Base-by-base conservation (phyloP, 2,797 vertebrate species). In the Tamandua tetradactyla region DNA sequence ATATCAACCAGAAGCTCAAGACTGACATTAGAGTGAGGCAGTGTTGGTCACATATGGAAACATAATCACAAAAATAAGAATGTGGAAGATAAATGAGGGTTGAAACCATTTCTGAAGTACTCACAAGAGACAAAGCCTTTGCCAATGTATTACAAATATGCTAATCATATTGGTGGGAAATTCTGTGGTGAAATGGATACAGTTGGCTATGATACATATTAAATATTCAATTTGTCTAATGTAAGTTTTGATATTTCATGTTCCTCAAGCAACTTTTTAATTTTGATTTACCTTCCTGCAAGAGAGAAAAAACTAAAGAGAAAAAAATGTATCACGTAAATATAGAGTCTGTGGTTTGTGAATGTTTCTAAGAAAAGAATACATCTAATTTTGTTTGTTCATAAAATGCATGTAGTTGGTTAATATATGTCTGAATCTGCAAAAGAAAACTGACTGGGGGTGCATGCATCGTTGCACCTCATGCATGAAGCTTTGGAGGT, bases 351-450 rank as follows among this genome's bases (percentile, higher is more conserved):
- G 30, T 10, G 18, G 18, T 93, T 15, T 47, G 23, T 90, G 59
- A 86, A 69, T 76, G n/a, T 81, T 75, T 76, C 81, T 81, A 42
- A 81, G 42, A 61, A 62, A 52, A 62, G 68, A 90, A 55, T 61
- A 20, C 68, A 76, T 95, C 25, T n/a, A 49, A 86, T 90, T 80
- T 68, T 86, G 17, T 59, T 86, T 90, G 20, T 55, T 75, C 11
- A 75, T 55, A 32, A 44, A 14, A 81, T 37, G 61, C 68, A 75
- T 47, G 52, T 52, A 86, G 76, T 72, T 66, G 32, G 55, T 84
- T 95, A 89, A 88, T 81, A 55, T 27, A 47, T 49, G 52, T 72
- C 18, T 52, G 12, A 30, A 59, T 52, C 52, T 89, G 66, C 25
- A 55, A 61, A 52, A 13, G 17, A 75, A 79, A 59, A 14, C 42